phyloP scores from a whole-genome alignment of 1,140 invertebrate genomes.

The Onthophagus taurus region DNA sequence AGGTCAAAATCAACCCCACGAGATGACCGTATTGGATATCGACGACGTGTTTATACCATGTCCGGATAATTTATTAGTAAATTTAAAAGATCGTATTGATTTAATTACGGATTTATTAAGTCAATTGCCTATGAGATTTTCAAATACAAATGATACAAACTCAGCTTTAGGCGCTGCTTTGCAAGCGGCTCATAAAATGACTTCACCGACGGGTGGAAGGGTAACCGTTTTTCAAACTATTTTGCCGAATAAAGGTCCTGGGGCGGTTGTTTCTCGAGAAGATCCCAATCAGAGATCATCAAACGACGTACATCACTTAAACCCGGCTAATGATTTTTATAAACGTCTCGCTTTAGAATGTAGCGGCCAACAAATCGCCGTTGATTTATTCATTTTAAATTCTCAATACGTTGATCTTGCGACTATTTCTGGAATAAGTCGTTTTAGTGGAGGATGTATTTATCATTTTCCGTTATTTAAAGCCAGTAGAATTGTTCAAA shows the following conservation, averaged over 20 bases:
- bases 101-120: constrained; percentile 71
- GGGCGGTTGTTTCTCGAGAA: constrained; percentile 74
- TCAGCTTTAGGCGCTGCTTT: constrained; percentile 87
- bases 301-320: constrained; percentile 74
- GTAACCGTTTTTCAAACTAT: constrained; percentile 90
- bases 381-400: constrained; percentile 92
- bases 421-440: constrained; percentile 84
- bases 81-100: constrained; percentile 75
- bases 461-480: constrained; percentile 90
- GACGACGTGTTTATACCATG: constrained; percentile 83
- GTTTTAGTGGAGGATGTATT: constrained; percentile 91
- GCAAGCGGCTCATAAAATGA: constrained; percentile 84
- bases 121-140: constrained; percentile 71
- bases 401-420: constrained; percentile 91
- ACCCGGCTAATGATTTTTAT: constrained; percentile 96
- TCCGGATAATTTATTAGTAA: constrained; percentile 88
- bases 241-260: constrained; percentile 85
- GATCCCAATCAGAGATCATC: constrained; percentile 73
- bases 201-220: constrained; percentile 86
- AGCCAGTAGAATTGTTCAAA: constrained; percentile 55
- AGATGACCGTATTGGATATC: constrained; percentile 88
- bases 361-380: constrained; percentile 90
- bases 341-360: constrained; percentile 94
- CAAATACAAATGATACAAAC: constrained; percentile 58
- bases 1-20: constrained; percentile 75